Conservation (phyloP, 2,113 vertebrate genomes). For the Sterrhoptilus dennistouni region DNA sequence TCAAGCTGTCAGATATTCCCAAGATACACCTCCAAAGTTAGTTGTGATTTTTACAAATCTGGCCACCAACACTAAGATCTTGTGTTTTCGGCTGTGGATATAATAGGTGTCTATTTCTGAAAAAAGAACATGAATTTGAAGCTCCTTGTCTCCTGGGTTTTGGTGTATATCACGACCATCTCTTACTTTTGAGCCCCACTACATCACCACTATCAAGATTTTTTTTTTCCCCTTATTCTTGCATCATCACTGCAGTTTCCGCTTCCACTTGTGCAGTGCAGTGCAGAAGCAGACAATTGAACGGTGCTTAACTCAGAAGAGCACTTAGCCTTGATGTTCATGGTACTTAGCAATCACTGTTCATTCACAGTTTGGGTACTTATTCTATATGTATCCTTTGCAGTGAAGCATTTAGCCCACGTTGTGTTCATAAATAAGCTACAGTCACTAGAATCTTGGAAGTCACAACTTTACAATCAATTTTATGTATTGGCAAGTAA, state of each 20-base stretch:
- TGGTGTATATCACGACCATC: neutral
- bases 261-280: neutral
- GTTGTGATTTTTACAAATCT: neutral
- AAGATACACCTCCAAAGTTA: neutral
- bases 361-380: neutral
- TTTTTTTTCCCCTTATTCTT: neutral
- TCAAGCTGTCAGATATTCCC: neutral
- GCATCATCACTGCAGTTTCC: neutral
- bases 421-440: neutral
- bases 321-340: neutral
- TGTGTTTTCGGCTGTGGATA: neutral
- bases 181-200: neutral
- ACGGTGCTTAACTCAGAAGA: neutral
- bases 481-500: constrained; percentile 28
- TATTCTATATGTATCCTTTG: neutral
- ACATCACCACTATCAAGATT: neutral
- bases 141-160: neutral
- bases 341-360: neutral
- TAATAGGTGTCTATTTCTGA: neutral
- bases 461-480: constrained; percentile 23
- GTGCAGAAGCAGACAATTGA: neutral
- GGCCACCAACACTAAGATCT: neutral
- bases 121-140: neutral
- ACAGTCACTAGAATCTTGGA: neutral
- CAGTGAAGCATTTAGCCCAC: neutral